These are phyloP conservation scores for Hypomecis punctinalis DNA, from an alignment of 2,888 invertebrate genomes.

Conservation along the genomic window DNA sequence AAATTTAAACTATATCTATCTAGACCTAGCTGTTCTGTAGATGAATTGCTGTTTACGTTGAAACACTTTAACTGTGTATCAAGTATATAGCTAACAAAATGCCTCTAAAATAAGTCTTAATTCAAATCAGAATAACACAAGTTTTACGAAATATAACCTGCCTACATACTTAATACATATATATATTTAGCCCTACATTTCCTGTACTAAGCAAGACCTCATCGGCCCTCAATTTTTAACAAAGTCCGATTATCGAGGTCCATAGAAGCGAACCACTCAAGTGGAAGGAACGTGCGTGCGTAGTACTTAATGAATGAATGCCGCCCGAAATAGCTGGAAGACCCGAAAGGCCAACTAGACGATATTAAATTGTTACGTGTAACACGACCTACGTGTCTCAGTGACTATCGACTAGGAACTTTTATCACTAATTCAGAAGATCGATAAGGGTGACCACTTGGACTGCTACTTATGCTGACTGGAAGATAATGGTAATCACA, in stretches of 20 bases:
- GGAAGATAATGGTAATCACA: no score
- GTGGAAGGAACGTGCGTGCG: constrained; percentile 26
- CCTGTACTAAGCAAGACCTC: no score
- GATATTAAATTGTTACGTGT: constrained; percentile 47
- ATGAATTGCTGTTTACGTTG: no score
- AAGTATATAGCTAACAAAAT: no score
- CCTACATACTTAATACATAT: no score
- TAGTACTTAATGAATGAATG: constrained; percentile 31
- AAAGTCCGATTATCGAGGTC: constrained; percentile 17
- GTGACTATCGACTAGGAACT: constrained; percentile 47
- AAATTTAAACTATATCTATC: no score
- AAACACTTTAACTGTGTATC: no score
- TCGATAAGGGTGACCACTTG: constrained; percentile 48
- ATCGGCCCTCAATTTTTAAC: constrained; percentile 17
- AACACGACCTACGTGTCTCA: constrained; percentile 43
- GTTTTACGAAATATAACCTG: no score
- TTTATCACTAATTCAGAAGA: constrained; percentile 60
- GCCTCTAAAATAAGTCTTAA: no score
- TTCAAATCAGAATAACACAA: no score
- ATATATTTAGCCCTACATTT: no score
- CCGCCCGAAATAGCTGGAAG: constrained; percentile 26
- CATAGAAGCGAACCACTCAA: constrained; percentile 10
- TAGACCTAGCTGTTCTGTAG: no score
- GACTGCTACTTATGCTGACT: background rate
- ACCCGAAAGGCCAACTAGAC: constrained; percentile 40